Base-by-base conservation (phyloP, 2,797 vertebrate species). In the Cyprinella venusta region DNA sequence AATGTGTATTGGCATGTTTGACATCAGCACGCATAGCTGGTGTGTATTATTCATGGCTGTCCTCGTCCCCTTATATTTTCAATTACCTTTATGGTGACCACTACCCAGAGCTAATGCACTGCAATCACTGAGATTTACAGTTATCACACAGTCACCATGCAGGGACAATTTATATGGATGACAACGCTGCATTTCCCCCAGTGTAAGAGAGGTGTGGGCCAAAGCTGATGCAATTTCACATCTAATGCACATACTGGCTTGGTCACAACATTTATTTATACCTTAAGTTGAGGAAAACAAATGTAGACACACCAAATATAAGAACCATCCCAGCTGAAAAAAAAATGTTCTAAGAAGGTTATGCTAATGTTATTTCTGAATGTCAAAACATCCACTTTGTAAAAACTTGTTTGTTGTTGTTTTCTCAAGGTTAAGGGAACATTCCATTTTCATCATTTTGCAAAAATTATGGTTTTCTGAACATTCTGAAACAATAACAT, bases 31-130 rank as follows among this genome's bases (percentile, higher is more conserved):
- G 1, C 42, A 38, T 24, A 21, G 16, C 59, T 40, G 52, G 26
- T 61, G 42, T 74, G 24, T 15, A 69, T 48, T 75, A n/a, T n/a
- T 81, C 8, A 33, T 30, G 65, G 8, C 30, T 87, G 78, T 87
- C 88, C 90, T 83, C 86, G 86, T 91, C 85, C 77, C 69, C 81
- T 85, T 86, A 82, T 15, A 8, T 87, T 92, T 93, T 92, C 89
- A 91, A 90, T 92, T 90, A 91, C 89, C 87, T 89, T 92, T 89
- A 92, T 91, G 84, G 89, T 88, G 88, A 90, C 90, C 88, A 87
- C 72, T 85, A 84, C 89, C 86, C 85, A 84, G 40, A 88, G 83
- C 78, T 87, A 93, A 91, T 90, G 89, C 86, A 86, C 86, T 89
- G 87, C 83, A 88, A 85, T 90, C 80, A 79, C 72, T 75, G 30